Percentiles rank a stretch among this genome's conserved stretches.
These are phyloP conservation scores for Drosophila grimshawi DNA, from an alignment of 1,140 invertebrate genomes.

Conservation along the genomic window DNA sequence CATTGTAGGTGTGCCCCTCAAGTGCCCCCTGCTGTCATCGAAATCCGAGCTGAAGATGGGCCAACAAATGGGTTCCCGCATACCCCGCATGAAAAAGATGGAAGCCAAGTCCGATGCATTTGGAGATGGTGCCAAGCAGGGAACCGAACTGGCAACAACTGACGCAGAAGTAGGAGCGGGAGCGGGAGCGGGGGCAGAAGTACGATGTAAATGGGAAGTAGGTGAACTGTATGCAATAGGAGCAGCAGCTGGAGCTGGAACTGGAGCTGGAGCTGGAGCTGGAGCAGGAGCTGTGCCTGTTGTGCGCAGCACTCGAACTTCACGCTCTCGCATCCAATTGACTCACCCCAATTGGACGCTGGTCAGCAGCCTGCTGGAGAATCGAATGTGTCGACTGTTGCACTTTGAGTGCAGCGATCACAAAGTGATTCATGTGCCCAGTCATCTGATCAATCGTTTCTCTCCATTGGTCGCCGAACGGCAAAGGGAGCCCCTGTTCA, in stretches of 20 bases:
- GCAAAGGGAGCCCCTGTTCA: constrained; percentile 12
- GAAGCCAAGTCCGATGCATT: background rate
- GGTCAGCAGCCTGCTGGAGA: background rate
- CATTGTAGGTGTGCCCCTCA: background rate
- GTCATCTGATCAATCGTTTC: constrained; percentile 29
- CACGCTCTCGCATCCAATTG: constrained; percentile 42
- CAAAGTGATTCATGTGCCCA: constrained; percentile 30
- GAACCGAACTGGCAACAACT: too few relatives aligned
- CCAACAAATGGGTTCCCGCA: constrained; percentile 7
- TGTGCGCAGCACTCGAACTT: constrained; percentile 36
- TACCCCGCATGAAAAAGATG: constrained; percentile 14
- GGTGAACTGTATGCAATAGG: too few relatives aligned
- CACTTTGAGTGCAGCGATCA: constrained; percentile 47
- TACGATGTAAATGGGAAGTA: too few relatives aligned
- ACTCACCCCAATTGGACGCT: constrained; percentile 17
- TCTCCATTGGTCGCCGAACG: constrained; percentile 16
- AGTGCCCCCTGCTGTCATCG: background rate
- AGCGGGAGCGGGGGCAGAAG: background rate
- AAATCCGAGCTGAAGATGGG: background rate
- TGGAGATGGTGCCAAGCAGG: too few relatives aligned
- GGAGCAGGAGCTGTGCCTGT: background rate
- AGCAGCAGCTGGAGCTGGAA: too few relatives aligned
- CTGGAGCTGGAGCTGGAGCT: background rate
- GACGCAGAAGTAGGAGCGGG: background rate
- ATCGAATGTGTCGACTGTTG: background rate